Evolutionary conservation across 2,888 invertebrate genomes (phyloP), one percentile per base, ranked within the genome.

Genomic region (Xestia rhomboidea): DNA sequence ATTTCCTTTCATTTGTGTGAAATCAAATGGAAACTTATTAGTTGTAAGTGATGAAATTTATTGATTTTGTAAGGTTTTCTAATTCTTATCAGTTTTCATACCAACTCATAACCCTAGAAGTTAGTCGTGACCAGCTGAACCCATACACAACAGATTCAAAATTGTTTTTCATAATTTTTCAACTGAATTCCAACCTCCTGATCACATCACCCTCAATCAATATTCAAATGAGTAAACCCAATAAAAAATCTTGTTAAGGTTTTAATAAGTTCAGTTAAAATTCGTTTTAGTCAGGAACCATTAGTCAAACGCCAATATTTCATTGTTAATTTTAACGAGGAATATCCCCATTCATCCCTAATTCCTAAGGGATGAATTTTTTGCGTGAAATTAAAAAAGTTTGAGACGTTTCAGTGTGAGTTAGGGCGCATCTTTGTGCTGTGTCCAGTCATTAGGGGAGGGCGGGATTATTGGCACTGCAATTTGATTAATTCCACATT

Each of bases 361-460:
- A 90, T 88, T 89, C 87, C 88, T 88, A 77, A 80, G 87, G 89
- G 92, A 89, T 90, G 88, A 88, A 90, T 92, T 93, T 85, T 94
- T 92, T 90, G 90, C 89, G 89, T 91, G 91, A 95, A 95, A 95
- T 95, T 95, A 95, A 95, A 95, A 95, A 95, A 95, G 95, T 95
- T 95, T 90, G 76, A 78, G 88, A 78, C 77, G 77, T 80, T 87
- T 79, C 82, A 81, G 76, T 87, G 74, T 63, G 81, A 76, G 74
- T 60, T 63, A 82, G 79, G 84, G 85, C 85, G 80, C 90, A 85
- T 91, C 90, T 89, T 90, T 85, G 82, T 81, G 80, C 84, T 85
- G 83, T 87, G 88, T 87, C 90, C 85, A 88, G 88, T 88, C 86
- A 87, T 54, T n/a, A 73, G 74, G 77, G 77, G 72, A 54, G 57